Percentiles rank a stretch among this genome's conserved stretches.
Conservation (phyloP, 2,888 invertebrate genomes). For the Drosophila mulleri region DNA sequence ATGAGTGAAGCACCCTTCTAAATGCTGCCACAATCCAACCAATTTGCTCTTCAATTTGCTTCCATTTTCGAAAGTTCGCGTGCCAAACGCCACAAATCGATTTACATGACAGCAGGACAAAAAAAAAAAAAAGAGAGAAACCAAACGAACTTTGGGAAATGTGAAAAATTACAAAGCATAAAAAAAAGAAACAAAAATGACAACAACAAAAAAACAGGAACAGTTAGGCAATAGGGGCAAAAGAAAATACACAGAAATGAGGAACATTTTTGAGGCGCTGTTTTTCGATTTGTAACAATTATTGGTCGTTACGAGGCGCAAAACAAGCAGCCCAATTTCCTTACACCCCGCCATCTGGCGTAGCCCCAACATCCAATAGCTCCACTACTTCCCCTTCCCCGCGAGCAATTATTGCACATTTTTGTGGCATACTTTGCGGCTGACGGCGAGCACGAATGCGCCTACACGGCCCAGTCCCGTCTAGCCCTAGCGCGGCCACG, state of each 20-base stretch:
- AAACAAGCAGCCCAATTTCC: conserved; percentile 55
- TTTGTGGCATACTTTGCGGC: conserved; percentile 61
- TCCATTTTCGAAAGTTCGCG: conserved; percentile 47
- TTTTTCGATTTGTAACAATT: conserved; percentile 71
- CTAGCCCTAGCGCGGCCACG: neutral
- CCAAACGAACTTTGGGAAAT: conserved; percentile 45
- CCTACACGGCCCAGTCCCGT: neutral
- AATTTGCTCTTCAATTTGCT: conserved; percentile 47
- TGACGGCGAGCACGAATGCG: conserved; percentile 46
- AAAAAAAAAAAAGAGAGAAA: neutral
- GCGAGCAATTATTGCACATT: conserved; percentile 64
- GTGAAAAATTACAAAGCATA: conserved; percentile 62
- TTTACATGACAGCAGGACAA: conserved; percentile 44
- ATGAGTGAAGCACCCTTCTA: conserved; percentile 54
- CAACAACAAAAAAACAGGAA: conserved; percentile 12
- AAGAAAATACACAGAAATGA: conserved; percentile 13
- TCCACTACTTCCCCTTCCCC: too few relatives aligned
- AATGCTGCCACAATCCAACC: conserved; percentile 48
- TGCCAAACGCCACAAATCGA: conserved; percentile 72
- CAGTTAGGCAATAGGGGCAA: neutral
- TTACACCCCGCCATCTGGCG: neutral
- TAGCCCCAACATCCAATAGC: neutral
- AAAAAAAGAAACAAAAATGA: conserved; percentile 56
- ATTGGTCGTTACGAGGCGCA: conserved; percentile 63
- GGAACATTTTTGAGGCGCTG: conserved; percentile 50